Evolutionary conservation across 2,888 invertebrate genomes (phyloP), one percentile per base, ranked within the genome.

Genomic region (Branchipolynoe longqiensis): DNA sequence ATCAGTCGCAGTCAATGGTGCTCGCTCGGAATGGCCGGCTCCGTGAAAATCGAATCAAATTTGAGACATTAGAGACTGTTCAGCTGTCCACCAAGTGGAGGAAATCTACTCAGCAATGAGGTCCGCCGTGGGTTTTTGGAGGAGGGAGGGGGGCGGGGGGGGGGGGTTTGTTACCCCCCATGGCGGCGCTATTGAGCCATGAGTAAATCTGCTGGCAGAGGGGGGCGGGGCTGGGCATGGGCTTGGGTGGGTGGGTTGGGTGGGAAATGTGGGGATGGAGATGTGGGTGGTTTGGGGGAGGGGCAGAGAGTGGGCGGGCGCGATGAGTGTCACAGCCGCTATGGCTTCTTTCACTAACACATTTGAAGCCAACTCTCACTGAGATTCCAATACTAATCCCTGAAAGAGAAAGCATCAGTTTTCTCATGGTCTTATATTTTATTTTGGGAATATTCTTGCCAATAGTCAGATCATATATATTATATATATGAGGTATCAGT

Each of bases 21-120:
- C 36, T 4, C 14, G 69, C 18, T 14, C 69, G 12, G 36, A 18
- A 18, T 36, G 25, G 38, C 36, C 38, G n/a, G 8, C 36, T 33
- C 33, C 69, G 69, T 69, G 69, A 78, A 78, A 78, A 78, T 78
- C 78, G 54, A 78, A 78, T 78, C 78, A 78, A 48, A 78, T 78
- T 78, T 28, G 54, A 78, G 78, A 78, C 78, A 78, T 78, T 78
- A 48, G 78, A 78, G 48, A 78, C 78, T 78, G 31, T 78, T 78
- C 48, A 78, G 78, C 41, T 48, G 78, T 41, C 54, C 78, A 25
- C 31, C 78, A 48, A 78, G 28, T 54, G 28, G 78, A n/a, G 78
- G 78, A 78, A 78, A 78, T 78, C 78, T 48, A 31, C 54, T 78
- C 78, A 48, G 78, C 78, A 69, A 69, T 69, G 69, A 69, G 69